Conservation (phyloP, 2,797 vertebrate genomes). For the Steatocranus sp. region DNA sequence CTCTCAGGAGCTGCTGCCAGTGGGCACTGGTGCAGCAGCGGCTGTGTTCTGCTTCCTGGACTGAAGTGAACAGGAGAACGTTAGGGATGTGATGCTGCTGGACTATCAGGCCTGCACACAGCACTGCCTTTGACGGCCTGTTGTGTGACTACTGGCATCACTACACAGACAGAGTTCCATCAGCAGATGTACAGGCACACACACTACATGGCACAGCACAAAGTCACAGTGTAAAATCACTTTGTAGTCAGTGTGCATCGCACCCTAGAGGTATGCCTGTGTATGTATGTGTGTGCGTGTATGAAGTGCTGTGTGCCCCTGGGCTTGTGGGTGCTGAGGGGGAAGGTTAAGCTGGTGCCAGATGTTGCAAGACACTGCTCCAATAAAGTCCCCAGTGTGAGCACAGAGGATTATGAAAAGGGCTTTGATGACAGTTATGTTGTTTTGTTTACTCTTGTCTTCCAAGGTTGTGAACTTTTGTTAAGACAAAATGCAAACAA, state of each 20-base stretch:
- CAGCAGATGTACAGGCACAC: constrained; percentile 49
- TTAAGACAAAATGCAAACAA: constrained; percentile 15
- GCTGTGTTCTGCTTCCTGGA: constrained; percentile 48
- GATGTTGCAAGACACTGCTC: constrained; percentile 63
- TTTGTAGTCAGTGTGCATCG: constrained; percentile 65
- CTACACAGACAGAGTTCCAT: constrained; percentile 65
- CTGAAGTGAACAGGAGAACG: constrained; percentile 22
- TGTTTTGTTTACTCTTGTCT: constrained; percentile 28
- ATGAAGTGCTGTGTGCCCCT: constrained; percentile 25
- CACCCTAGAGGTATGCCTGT: constrained; percentile 43
- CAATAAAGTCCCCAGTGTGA: constrained; percentile 47
- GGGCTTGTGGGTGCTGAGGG: constrained; percentile 45
- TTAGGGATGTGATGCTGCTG: constrained; percentile 34
- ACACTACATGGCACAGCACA: constrained; percentile 52
- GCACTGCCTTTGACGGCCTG: constrained; percentile 63
- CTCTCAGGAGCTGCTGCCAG: constrained; percentile 43
- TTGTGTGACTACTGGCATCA: constrained; percentile 69
- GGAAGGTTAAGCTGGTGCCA: constrained; percentile 68
- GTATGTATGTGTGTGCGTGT: not conserved
- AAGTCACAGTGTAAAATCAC: constrained; percentile 72
- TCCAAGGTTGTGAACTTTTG: constrained; percentile 26
- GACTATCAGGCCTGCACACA: constrained; percentile 64
- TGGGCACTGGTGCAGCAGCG: constrained; percentile 19
- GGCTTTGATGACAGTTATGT: constrained; percentile 40
- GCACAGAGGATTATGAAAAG: constrained; percentile 50